phyloP scores from a whole-genome alignment of 2,888 invertebrate species.

The Drosophila stalkeri region DNA sequence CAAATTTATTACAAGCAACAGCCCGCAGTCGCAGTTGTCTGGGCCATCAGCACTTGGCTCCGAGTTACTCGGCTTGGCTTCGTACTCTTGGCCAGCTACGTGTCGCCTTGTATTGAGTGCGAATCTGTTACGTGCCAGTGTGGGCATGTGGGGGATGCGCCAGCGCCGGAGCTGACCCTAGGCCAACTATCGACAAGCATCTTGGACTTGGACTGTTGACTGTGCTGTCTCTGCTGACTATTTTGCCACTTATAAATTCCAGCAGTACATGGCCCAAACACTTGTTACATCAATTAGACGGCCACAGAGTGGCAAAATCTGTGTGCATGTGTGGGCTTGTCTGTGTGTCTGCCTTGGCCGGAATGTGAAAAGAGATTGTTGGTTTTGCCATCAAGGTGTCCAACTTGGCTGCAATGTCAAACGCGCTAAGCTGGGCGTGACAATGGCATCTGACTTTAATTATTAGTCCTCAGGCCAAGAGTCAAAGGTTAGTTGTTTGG shows the following conservation, averaged over 20 bases:
- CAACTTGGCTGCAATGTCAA: slow-evolving; percentile 50
- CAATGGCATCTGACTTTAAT: slow-evolving; percentile 54
- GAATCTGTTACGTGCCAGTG: slow-evolving; percentile 51
- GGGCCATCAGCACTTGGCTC: slow-evolving; percentile 73
- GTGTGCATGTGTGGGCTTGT: background rate
- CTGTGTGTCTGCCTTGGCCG: slow-evolving; percentile 35
- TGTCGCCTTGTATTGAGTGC: slow-evolving; percentile 74
- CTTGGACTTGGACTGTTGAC: slow-evolving; percentile 69
- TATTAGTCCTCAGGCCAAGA: slow-evolving; percentile 51
- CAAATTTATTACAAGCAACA: slow-evolving; percentile 80
- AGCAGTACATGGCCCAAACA: slow-evolving; percentile 82
- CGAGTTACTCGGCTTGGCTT: slow-evolving; percentile 38
- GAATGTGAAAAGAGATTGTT: slow-evolving; percentile 66
- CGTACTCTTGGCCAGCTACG: slow-evolving; percentile 49
- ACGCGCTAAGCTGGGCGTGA: slow-evolving; percentile 46
- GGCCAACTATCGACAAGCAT: slow-evolving; percentile 75
- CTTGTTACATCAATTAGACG: slow-evolving; percentile 84
- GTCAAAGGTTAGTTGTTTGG: slow-evolving; percentile 29
- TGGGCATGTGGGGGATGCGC: slow-evolving; percentile 22
- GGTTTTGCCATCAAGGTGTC: slow-evolving; percentile 63
- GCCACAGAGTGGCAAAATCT: slow-evolving; percentile 62
- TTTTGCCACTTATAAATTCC: slow-evolving; percentile 80
- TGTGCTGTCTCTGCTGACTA: slow-evolving; percentile 68
- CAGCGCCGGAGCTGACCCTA: slow-evolving; percentile 47
- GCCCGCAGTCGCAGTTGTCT: slow-evolving; percentile 73